Base-by-base conservation (phyloP, 2,113 vertebrate species). In the Ptilorrhoa leucosticta region DNA sequence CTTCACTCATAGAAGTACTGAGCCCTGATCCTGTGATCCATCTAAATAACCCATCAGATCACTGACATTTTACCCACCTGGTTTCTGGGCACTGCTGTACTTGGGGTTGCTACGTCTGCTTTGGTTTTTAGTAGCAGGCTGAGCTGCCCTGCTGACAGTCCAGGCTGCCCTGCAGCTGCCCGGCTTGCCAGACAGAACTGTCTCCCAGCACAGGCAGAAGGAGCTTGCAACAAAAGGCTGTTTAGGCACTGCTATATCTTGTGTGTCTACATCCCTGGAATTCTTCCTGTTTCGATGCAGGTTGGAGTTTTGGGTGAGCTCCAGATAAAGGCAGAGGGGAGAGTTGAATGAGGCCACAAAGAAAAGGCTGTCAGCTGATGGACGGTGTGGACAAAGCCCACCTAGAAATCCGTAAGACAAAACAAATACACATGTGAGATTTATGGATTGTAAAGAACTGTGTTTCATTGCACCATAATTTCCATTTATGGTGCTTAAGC, bases 101-200 rank as follows among this genome's bases (percentile, higher is more conserved):
- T 53, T 2, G 0, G 8, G 13, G 11, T 61, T n/a, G 50, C 71
- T 39, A 16, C 0, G 0, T 23, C 73, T 50, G 4, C 69, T 81
- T 70, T 28, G 54, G 4, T 35, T 71, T 73, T 45, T 3, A 28
- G 58, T 6, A 28, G 20, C n/a, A 56, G 50, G 66, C 48, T 57
- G 61, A 64, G 45, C 50, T 35, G 30, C 75, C 44, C 30, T 65
- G 78, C 31, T 51, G 73, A 33, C 42, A 20, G n/a, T 20, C 23
- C 40, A 27, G 37, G 35, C 39, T 13, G 3, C 60, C 60, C 73
- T n/a, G 51, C 57, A 71, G 83, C 57, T 15, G 4, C 53, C 13
- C 0, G 0, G n/a, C 66, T 47, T 35, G 7, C 16, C 2, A 2
- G 9, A 17, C 44, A 64, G 39, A 60, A 60, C 40, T 50, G 40